Evolutionary conservation across 2,888 invertebrate species (phyloP), one percentile per base, ranked within the genome.

Genomic region (Linyphia triangularis): DNA sequence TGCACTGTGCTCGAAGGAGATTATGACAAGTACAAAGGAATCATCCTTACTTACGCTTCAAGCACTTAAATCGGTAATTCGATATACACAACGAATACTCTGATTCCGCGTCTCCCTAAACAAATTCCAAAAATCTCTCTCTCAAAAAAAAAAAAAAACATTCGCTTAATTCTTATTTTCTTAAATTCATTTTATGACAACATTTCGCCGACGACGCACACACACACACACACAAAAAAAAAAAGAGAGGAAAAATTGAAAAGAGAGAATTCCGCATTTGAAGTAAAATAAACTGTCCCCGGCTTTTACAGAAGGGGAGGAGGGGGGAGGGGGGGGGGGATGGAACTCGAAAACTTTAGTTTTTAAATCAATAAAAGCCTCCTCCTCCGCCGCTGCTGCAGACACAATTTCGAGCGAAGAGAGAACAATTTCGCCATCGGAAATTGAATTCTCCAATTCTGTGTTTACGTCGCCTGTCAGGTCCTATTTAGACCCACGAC

Each of bases 391-490:
- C 33, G 33, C 33, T 33, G 67, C 22, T 37, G 33, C 37, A 16
- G 43, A 70, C 22, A 6, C 85, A 79, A 85, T 85, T 85, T 79
- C 63, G 69, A n/a, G n/a, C n/a, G n/a, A n/a, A n/a, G n/a, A n/a
- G 22, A 51, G 79, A 63, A 79, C 79, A 85, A 79, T 85, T 85
- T 79, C 43, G 85, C 33, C 51, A 51, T 72, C 51, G 85, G 79
- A 85, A 85, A 79, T 85, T 79, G 79, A 85, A 79, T 85, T 78
- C 70, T 43, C 43, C 43, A 70, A 85, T 79, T 79, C 72, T 79
- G 79, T 85, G 85, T 85, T 85, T 85, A 51, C 65, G 78, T 26
- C 79, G 72, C 72, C 79, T 85, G 85, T 79, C 85, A 85, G 28
- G 65, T 70, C 65, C 85, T 79, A 85, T 85, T 85, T 85, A 72